Conservation (phyloP, 2,888 invertebrate species). For the Oscheius sp. region DNA sequence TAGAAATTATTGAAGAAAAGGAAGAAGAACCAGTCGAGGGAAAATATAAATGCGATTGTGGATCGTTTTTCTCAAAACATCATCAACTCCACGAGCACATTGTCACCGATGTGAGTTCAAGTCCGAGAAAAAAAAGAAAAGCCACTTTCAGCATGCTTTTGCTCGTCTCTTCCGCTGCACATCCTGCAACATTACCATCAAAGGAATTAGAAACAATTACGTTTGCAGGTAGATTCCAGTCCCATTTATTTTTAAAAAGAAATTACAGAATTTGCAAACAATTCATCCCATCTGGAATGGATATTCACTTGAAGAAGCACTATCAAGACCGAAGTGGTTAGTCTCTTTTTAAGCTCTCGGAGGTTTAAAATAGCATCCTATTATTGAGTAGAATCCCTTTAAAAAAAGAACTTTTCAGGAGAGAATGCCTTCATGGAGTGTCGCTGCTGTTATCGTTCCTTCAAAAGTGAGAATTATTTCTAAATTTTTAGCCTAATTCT, state of each 20-base stretch:
- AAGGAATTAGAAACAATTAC: constrained; percentile 21
- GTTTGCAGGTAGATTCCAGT: constrained; percentile 17
- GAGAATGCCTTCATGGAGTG: constrained; percentile 31
- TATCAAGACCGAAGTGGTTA: constrained; percentile 27
- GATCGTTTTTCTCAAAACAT: constrained; percentile 7
- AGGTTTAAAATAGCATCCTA: no score
- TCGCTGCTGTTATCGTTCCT: constrained; percentile 27
- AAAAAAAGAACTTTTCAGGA: no score
- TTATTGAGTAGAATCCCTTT: no score
- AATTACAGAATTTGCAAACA: constrained; percentile 24
- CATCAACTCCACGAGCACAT: constrained; percentile 22
- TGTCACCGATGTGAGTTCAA: background rate
- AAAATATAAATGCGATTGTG: constrained; percentile 22
- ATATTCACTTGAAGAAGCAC: constrained; percentile 18
- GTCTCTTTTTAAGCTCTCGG: no score
- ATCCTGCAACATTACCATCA: constrained; percentile 5
- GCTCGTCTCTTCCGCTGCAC: constrained; percentile 9
- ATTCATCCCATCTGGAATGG: constrained; percentile 13
- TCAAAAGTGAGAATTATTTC: constrained; percentile 15
- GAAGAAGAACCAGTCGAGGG: background rate
- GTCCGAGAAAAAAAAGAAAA: no score
- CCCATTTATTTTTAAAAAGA: background rate
- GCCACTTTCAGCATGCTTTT: constrained; percentile 13
- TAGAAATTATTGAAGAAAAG: background rate
- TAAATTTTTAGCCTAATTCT: background rate